Percentiles rank a stretch among this genome's conserved stretches.
phyloP scores from a whole-genome alignment of 2,113 vertebrate species.

The Anhinga anhinga region DNA sequence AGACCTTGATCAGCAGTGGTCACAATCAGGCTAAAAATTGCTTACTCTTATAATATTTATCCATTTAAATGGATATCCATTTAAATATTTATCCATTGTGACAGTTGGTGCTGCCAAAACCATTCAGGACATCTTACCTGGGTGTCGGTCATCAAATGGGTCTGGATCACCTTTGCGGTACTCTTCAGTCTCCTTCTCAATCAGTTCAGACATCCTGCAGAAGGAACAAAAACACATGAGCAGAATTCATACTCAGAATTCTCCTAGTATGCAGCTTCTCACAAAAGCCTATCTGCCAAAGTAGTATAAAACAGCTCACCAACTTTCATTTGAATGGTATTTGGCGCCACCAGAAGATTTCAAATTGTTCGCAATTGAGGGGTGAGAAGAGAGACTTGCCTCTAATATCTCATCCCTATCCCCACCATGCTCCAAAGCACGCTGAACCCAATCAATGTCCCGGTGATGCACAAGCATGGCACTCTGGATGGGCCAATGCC shows the following conservation, averaged over 20 bases:
- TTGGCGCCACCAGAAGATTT: not conserved
- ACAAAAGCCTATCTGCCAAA: not conserved
- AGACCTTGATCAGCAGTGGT: not conserved
- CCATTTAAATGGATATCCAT: no score
- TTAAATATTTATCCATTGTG: not conserved
- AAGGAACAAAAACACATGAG: not conserved
- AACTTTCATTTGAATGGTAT: not conserved
- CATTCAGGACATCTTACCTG: slow-evolving; percentile 77
- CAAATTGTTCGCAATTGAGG: not conserved
- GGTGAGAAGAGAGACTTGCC: not conserved
- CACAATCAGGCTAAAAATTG: not conserved
- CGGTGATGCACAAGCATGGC: not conserved
- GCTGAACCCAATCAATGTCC: not conserved
- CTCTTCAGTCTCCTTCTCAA: slow-evolving; percentile 96
- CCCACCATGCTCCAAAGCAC: not conserved
- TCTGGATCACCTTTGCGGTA: slow-evolving; percentile 98
- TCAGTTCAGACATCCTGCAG: slow-evolving; percentile 93
- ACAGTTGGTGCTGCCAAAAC: not conserved
- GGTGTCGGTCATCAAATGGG: slow-evolving; percentile 97
- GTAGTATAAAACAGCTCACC: not conserved
- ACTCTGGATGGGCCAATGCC: not conserved
- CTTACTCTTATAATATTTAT: no score
- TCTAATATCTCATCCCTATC: not conserved
- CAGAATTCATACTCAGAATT: not conserved
- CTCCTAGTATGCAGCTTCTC: not conserved